phyloP scores from a whole-genome alignment of 1,140 invertebrate species.

The Philopotamus ludificatus region DNA sequence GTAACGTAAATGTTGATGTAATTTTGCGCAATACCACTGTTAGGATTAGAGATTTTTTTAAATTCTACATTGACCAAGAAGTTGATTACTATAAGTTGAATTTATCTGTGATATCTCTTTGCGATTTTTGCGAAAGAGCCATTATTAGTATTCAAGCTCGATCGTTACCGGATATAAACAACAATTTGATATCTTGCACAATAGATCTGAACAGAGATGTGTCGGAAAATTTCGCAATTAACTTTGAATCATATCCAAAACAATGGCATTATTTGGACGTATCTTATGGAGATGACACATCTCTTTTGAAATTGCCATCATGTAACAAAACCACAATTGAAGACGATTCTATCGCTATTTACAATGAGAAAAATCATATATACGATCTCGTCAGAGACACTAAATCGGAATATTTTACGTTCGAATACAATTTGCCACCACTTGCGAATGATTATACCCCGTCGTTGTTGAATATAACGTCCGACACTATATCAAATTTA shows the following conservation, averaged over 20 bases:
- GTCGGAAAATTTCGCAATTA: constrained; percentile 43
- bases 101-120: constrained; percentile 38
- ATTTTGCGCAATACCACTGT: constrained; percentile 46
- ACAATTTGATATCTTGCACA: constrained; percentile 47
- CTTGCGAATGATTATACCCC: constrained; percentile 60
- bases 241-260: constrained; percentile 58
- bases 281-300: constrained; percentile 40
- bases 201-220: constrained; percentile 45
- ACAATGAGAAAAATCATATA: constrained; percentile 43
- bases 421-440: constrained; percentile 65
- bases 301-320: constrained; percentile 31
- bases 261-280: constrained; percentile 62
- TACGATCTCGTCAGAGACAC: constrained; percentile 64
- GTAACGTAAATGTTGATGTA: constrained; percentile 44
- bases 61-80: constrained; percentile 44
- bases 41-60: constrained; percentile 45
- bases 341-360: constrained; percentile 40
- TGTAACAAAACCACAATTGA: constrained; percentile 43
- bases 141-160: constrained; percentile 48
- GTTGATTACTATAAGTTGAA: constrained; percentile 27
- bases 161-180: constrained; percentile 48
- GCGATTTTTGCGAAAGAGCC: constrained; percentile 40
- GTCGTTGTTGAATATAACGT: constrained; percentile 63
- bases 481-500: constrained; percentile 59
- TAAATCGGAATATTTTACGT: constrained; percentile 68